Evolutionary conservation across 2,888 invertebrate species (phyloP), one percentile per base, ranked within the genome.

Genomic region (Hemicrepidius hirtus): DNA sequence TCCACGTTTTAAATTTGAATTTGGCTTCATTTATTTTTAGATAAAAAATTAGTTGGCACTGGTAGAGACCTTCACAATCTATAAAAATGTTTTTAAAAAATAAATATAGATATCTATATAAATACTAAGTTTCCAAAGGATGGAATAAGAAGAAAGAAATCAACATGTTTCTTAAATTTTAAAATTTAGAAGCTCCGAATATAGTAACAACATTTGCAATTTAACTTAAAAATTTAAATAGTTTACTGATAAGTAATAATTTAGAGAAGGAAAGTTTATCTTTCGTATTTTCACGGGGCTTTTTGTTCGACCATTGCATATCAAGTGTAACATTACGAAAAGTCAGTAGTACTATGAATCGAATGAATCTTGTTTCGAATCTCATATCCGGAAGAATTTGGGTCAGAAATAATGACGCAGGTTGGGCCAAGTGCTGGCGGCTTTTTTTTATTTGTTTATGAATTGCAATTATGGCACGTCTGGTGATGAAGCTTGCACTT

Each of bases 351-450:
- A 60, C 41, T n/a, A 9, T 57, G 32, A n/a, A n/a, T n/a, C n/a
- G n/a, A n/a, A n/a, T 32, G 35, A 44, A 41, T 60, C 24, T 60
- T 24, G 41, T 41, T 41, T 60, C 24, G 60, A 12, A 28, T 57
- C 18, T 57, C 37, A 32, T n/a, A 60, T 60, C 60, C 60, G 60
- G 41, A 60, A 60, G 21, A 60, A 60, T 60, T 60, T 60, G 35
- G 60, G 60, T 60, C 60, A 60, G 24, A 60, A 60, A 60, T 60
- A 60, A 60, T 60, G 60, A 60, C 24, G 60, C 41, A 60, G 41
- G 41, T 41, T 41, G 24, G 41, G 24, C 10, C 20, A 24, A 40
- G n/a, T 9, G 57, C 41, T 41, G 9, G 41, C 40, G 60, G 37
- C 57, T 35, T 57, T 35, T 55, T 57, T 37, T 5, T 57, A 16